Evolutionary conservation across 2,797 vertebrate species (phyloP).

Genomic region (Schizopygopsis pylzovi): DNA sequence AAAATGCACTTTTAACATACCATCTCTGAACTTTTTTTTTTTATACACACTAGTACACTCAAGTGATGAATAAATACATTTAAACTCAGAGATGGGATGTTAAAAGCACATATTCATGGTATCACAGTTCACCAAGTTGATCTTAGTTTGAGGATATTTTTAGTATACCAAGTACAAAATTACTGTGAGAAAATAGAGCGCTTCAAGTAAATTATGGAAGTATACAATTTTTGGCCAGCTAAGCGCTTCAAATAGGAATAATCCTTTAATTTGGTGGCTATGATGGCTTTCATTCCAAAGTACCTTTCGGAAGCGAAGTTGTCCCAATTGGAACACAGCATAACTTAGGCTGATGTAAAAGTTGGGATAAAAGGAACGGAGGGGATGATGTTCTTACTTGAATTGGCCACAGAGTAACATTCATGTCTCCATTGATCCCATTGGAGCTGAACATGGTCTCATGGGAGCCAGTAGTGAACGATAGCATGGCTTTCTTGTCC

Average conservation of each 20-base stretch:
- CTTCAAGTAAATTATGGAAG: no score
- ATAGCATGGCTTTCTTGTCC: constrained; percentile 84
- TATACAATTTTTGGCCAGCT: background rate
- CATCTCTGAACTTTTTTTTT: no score
- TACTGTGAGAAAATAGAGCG: no score
- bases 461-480: constrained; percentile 82
- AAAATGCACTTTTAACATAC: no score
- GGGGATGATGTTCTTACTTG: constrained; percentile 76
- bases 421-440: constrained; percentile 80
- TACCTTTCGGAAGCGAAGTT: background rate
- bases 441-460: constrained; percentile 74
- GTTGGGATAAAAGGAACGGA: no score
- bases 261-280: background rate
- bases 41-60: no score
- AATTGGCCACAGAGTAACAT: constrained; percentile 85
- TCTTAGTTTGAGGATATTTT: no score
- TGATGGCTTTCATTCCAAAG: rapidly evolving
- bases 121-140: no score
- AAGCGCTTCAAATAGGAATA: background rate
- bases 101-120: no score
- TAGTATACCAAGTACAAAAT: no score
- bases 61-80: no score
- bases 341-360: background rate
- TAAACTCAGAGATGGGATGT: no score
- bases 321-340: background rate